phyloP scores from a whole-genome alignment of 23 tunicate genomes.

The Halocynthia roretzi region DNA sequence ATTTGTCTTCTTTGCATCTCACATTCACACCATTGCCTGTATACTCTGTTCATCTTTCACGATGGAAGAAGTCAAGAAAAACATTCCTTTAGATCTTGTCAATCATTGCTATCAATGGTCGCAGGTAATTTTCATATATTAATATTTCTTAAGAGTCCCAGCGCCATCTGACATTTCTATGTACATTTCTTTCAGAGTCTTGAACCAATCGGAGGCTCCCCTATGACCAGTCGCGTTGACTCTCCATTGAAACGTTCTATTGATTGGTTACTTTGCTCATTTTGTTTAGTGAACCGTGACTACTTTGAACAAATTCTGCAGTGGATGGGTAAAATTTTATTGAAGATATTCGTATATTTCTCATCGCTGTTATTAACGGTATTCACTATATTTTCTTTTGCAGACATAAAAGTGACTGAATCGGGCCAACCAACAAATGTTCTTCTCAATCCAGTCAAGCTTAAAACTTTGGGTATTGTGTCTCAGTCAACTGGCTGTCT shows the following conservation, averaged over 20 bases:
- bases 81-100: background rate
- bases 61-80: background rate
- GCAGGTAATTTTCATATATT: background rate
- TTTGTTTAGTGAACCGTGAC: background rate
- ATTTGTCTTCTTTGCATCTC: background rate
- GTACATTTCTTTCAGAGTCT: background rate
- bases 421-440: too few species aligned
- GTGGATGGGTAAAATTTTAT: conserved; percentile 6
- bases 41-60: conserved; percentile 4
- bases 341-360: background rate
- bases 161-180: too few species aligned
- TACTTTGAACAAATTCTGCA: background rate
- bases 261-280: conserved; percentile 21
- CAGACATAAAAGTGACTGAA: background rate
- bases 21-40: conserved; percentile 23
- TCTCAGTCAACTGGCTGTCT: background rate
- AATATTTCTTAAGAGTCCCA: too few species aligned
- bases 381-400: background rate
- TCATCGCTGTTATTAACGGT: background rate
- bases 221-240: too few species aligned
- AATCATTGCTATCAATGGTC: conserved; percentile 1
- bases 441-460: background rate
- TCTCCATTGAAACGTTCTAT: conserved; percentile 4
- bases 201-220: background rate
- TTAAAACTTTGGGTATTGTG: conserved; percentile 7